Conservation (phyloP, 2,113 vertebrate genomes). For the Marmota flaviventris region DNA sequence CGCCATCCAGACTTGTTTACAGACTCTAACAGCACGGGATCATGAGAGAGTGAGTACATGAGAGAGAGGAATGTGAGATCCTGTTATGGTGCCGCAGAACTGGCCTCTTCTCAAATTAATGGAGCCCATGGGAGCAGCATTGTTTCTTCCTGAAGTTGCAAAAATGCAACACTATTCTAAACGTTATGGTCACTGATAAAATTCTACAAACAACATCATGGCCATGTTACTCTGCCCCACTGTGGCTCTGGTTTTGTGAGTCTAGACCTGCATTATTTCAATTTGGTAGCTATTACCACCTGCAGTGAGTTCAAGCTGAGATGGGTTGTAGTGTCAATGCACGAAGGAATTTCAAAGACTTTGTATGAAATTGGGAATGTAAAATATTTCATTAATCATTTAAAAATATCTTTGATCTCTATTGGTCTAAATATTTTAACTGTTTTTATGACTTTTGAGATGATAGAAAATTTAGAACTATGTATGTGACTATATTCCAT, state of each 20-base stretch:
- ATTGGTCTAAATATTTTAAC: constrained; percentile 8
- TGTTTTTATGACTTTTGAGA: constrained; percentile 32
- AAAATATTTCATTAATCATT: background rate
- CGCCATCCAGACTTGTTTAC: too few species aligned
- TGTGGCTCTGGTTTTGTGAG: background rate
- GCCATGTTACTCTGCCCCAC: background rate
- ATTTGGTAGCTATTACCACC: background rate
- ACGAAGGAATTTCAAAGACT: background rate
- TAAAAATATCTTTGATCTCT: background rate
- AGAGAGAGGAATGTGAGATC: background rate
- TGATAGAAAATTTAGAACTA: constrained; percentile 16
- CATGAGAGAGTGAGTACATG: background rate
- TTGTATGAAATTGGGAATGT: background rate
- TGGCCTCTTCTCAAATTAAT: background rate
- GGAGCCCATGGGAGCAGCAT: background rate
- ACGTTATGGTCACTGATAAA: background rate
- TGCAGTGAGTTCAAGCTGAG: too few species aligned
- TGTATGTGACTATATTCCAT: background rate
- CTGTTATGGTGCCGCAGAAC: background rate
- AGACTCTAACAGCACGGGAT: background rate
- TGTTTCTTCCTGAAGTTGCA: constrained; percentile 13
- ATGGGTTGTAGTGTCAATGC: background rate
- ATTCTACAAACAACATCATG: background rate
- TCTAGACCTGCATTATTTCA: background rate
- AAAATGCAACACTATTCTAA: constrained; percentile 48